Evolutionary conservation across 2,888 invertebrate species (phyloP), one percentile per base, ranked within the genome.

Genomic region (Synanthedon tipuliformis): DNA sequence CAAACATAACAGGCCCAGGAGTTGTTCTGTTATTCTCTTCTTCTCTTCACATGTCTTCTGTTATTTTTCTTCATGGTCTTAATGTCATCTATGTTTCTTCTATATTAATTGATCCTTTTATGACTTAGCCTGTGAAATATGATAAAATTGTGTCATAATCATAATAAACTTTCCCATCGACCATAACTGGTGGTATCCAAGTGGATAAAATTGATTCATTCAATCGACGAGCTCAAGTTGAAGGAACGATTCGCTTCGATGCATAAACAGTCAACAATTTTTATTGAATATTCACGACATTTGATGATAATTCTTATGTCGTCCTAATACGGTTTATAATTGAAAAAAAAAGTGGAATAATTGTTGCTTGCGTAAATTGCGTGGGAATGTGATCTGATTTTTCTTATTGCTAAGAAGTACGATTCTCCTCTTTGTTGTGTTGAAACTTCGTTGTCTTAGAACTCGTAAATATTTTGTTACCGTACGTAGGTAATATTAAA

Each of bases 161-260:
- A 34, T 34, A 34, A 45, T 45, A 13, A 56, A 75, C 76, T 78
- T 81, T 81, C 78, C 75, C 75, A 77, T 73, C 69, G 66, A 71
- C 34, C 34, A 34, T 34, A 68, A n/a, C n/a, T n/a, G n/a, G 64
- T 62, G 72, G 68, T 67, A 78, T 75, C 68, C 61, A 74, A 61
- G 54, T 63, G 57, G 58, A 73, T 75, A 78, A 52, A 78, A 76
- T 73, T 71, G n/a, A 50, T 34, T 50, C 23, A 16, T 13, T 66
- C 71, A 81, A 75, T 65, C 82, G 75, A 74, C 78, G 83, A 81
- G 81, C 83, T 61, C 63, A 69, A 54, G 55, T 82, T 85, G 82
- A 85, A 84, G 70, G 83, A 78, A 84, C 87, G 84, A 80, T 68
- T 61, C 84, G 85, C 81, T 78, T 60, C 71, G 75, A 57, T 75